Evolutionary conservation across 2,888 invertebrate genomes (phyloP), one percentile per base, ranked within the genome.

Genomic region (Pollenia amentaria): DNA sequence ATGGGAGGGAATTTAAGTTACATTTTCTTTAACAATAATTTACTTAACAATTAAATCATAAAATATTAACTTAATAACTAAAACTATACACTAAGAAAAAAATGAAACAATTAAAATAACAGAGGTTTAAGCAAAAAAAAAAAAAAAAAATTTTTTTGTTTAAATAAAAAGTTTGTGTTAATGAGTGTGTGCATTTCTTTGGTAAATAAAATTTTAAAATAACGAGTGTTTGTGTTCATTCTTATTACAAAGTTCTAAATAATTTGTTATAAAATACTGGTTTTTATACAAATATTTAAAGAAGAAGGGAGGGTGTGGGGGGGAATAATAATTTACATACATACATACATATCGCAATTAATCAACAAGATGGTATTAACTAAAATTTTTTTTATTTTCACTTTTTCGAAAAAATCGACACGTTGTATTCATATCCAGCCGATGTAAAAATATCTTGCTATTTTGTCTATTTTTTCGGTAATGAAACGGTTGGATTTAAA

Each of bases 181-280:
- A 18, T 4, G 38, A 60, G 11, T 38, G 42, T 42, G 53, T 44
- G 38, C 11, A 14, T 46, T 38, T 18, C 40, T 60, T 77, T 72
- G 14, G 40, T 51, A 29, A 73, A 53, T 14, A 57, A 42, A 55
- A 16, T 55, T 60, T 60, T 38, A 65, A 81, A 57, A 70, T 55
- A 57, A 65, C 1, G 16, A 55, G n/a, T 48, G 38, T 55, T 29
- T 29, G 29, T 29, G 29, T 29, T 29, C 4, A 53, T 77, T 57
- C 65, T 72, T 84, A 69, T 69, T 69, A 69, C 44, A 57, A 67
- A 73, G 60, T 78, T 85, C 67, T 75, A 76, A 82, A 70, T 53
- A 82, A 70, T 76, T 82, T 76, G 60, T 81, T 85, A 67, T 79
- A 70, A 86, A 86, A 86, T 86, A 86, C 86, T 86, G 86, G 86